phyloP scores from a whole-genome alignment of 2,888 invertebrate genomes.

The Andrena bicolor region DNA sequence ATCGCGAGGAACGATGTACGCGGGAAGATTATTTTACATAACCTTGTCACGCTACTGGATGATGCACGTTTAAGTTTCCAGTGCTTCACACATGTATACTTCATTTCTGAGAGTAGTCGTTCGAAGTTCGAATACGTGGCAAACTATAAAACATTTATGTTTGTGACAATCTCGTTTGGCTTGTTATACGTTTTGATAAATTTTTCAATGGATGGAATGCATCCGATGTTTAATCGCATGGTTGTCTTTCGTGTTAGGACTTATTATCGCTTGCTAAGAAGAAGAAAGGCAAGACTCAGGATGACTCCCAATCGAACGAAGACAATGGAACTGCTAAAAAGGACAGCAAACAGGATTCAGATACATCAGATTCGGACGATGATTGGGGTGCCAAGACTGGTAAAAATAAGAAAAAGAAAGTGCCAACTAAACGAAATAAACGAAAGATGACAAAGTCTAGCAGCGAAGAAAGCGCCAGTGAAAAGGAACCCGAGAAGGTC shows the following conservation, averaged over 20 bases:
- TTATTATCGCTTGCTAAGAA: constrained; percentile 93
- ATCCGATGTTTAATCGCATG: constrained; percentile 15
- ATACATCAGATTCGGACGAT: constrained; percentile 86
- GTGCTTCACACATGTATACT: neutral
- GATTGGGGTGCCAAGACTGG: constrained; percentile 85
- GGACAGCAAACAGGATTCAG: constrained; percentile 84
- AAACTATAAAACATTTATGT: neutral
- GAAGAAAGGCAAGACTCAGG: constrained; percentile 87
- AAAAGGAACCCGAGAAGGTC: constrained; percentile 86
- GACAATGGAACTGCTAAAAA: constrained; percentile 78
- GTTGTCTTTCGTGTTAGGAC: constrained; percentile 86
- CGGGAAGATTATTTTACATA: constrained; percentile 47
- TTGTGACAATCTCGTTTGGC: neutral
- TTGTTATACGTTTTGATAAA: constrained; percentile 1
- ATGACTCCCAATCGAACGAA: constrained; percentile 81
- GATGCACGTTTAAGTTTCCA: neutral
- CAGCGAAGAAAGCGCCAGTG: constrained; percentile 83
- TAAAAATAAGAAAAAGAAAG: constrained; percentile 83
- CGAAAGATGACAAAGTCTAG: constrained; percentile 85
- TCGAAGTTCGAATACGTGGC: neutral
- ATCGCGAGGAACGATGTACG: neutral
- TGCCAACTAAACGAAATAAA: constrained; percentile 82
- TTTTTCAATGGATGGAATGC: neutral
- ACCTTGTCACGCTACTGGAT: constrained; percentile 36
- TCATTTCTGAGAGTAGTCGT: neutral